Evolutionary conservation across 2,888 invertebrate genomes (phyloP).

Genomic region (Balanococcus diminutus): DNA sequence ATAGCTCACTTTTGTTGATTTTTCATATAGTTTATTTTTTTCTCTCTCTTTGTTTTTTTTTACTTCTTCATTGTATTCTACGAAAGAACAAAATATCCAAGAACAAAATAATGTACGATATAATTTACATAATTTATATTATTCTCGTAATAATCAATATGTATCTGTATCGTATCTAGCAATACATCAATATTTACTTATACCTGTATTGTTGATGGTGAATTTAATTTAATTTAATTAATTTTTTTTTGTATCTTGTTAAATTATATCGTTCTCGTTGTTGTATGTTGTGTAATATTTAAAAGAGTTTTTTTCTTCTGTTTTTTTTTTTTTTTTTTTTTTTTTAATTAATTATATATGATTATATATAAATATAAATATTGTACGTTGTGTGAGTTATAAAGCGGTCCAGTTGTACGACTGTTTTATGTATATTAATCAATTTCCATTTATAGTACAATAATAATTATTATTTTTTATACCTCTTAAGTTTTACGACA

Average conservation of each 20-base stretch:
- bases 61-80: background rate
- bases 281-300: slow-evolving; percentile 38
- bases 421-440: slow-evolving; percentile 39
- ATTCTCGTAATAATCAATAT: slow-evolving; percentile 4
- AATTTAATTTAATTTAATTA: background rate
- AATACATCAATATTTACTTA: slow-evolving; percentile 15
- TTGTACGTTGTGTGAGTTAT: background rate
- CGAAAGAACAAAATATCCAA: slow-evolving; percentile 24
- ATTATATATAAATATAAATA: background rate
- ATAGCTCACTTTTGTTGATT: slow-evolving; percentile 18
- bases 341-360: background rate
- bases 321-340: slow-evolving; percentile 39
- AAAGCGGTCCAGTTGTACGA: background rate
- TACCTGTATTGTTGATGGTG: slow-evolving; percentile 32
- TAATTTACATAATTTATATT: slow-evolving; percentile 35
- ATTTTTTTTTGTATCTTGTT: slow-evolving; percentile 21
- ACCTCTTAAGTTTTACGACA: slow-evolving; percentile 33
- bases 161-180: slow-evolving; percentile 6
- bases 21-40: background rate
- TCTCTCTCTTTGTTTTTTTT: background rate
- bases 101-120: background rate
- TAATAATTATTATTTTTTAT: slow-evolving; percentile 42
- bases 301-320: slow-evolving; percentile 22
- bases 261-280: slow-evolving; percentile 40
- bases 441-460: slow-evolving; percentile 39